Base-by-base conservation (phyloP, 2,797 vertebrate species). In the Synanceia verrucosa region DNA sequence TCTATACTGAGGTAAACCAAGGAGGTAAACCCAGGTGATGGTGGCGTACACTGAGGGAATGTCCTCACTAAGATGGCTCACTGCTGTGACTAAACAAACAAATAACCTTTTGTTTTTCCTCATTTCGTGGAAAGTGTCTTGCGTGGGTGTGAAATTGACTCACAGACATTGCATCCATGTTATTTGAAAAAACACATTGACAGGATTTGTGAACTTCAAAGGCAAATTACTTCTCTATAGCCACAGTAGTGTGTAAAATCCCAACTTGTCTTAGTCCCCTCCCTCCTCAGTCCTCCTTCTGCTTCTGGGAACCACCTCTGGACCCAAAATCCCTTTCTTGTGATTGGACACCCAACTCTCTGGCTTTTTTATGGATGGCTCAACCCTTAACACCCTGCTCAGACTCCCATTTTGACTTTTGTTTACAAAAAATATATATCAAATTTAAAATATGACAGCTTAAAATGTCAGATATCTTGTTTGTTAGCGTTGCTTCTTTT, bases 41-140 rank as follows among this genome's bases (percentile, higher is more conserved):
- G 87, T 88, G 91, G 65, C 46, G 21, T 88, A 89, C 55, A 70
- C 60, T 8, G 36, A 65, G 51, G 82, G 83, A 87, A 75, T 68
- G 62, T 48, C 85, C 87, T 89, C 79, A 43, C 76, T 58, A 50
- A 93, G 76, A 91, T 94, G 94, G 86, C 95, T 95, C 96, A 97
- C 96, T 96, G 96, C 96, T 97, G 96, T 97, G 97, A 96, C 96
- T 96, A 93, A 94, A 95, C 78, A 92, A 93, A 79, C 90, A 89
- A 78, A 89, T 93, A 74, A 79, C 69, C 48, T 66, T 81, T 76
- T 90, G 19, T 90, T 88, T 90, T 87, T 92, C 89, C 88, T 92
- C 86, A 91, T 94, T 87, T 64, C 88, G 91, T 88, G 86, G 26
- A 65, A 61, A 84, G 33, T 16, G 56, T 81, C 53, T 79, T 44